phyloP scores from a whole-genome alignment of 2,113 vertebrate genomes.

The Microtus ochrogaster region DNA sequence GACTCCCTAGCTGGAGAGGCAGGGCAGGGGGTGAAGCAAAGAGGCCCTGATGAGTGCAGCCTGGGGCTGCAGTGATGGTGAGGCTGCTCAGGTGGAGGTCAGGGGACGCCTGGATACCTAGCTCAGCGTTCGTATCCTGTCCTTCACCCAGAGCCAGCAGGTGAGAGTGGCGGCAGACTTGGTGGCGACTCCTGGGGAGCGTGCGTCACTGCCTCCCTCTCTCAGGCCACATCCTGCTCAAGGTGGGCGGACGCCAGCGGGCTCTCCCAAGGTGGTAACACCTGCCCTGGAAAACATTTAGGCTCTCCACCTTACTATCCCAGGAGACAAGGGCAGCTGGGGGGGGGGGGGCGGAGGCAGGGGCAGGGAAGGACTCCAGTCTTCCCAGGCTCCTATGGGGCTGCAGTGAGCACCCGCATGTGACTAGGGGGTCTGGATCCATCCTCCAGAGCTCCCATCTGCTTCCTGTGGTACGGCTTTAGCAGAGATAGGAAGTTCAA shows the following conservation, averaged over 20 bases:
- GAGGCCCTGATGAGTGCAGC: background rate
- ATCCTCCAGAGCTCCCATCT: background rate
- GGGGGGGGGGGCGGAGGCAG: too few relatives aligned
- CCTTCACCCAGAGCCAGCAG: conserved; percentile 84
- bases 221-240: background rate
- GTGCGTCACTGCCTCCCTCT: background rate
- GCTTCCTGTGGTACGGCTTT: background rate
- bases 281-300: background rate
- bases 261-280: background rate
- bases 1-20: background rate
- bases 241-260: background rate
- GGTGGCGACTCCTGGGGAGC: background rate
- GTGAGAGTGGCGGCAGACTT: conserved; percentile 95
- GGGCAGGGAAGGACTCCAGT: background rate
- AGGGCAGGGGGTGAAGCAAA: background rate
- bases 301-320: background rate
- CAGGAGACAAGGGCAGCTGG: background rate
- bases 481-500: background rate
- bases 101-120: too few relatives aligned
- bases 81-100: background rate
- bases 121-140: background rate
- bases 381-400: background rate
- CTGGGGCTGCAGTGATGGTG: background rate
- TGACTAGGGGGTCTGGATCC: background rate
- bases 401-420: background rate